Base-by-base conservation (phyloP, 30 jellyfish, hydroid and myxozoan genomes). In the Aurelia coerulea region DNA sequence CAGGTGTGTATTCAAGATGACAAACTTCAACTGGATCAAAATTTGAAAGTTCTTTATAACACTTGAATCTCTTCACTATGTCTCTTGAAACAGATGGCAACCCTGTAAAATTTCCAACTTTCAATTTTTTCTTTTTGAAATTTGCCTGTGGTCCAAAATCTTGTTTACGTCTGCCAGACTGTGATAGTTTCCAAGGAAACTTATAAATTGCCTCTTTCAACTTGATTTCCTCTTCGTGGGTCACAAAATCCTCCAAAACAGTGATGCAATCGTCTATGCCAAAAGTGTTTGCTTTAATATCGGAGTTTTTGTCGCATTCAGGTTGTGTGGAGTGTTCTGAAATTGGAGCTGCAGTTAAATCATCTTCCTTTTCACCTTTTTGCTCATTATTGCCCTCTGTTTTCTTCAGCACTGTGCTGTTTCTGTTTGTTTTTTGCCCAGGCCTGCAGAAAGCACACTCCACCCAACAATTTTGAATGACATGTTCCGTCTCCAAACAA, bases 71-170 rank as follows among this genome's bases (percentile, higher is more conserved):
- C 33, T 64, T 73, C 1, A 90, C 95, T 17, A 90, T 51, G 18
- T 60, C 64, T 52, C 78, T 53, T 16, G 89, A 68, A 72, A 85
- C 90, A 18, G 75, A 60, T 41, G 99, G 99, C 65, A 95, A 62
- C 5, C 99, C 99, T 10, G 86, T 84, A 79, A 95, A 95, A 13
- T 35, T 74, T 17, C 97, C 97, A 29, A 86, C 51, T 50, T 90
- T 95, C 41, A 92, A 67, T 74, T 90, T 95, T 76, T 66, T 87
- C 73, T 82, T 75, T 71, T 95, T 95, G 96, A 95, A 95, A 73
- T 95, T 95, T 10, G 94, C 97, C 70, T 95, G 95, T 65, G 99
- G 99, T 0, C 99, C 99, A 87, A 95, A 95, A 78, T 95, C 99
- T 97, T 95, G 99, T 67, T 95, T 95, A 53, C 97, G 85, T 13